Conservation (phyloP, 2,888 invertebrate species). For the Drosophila basisetae region DNA sequence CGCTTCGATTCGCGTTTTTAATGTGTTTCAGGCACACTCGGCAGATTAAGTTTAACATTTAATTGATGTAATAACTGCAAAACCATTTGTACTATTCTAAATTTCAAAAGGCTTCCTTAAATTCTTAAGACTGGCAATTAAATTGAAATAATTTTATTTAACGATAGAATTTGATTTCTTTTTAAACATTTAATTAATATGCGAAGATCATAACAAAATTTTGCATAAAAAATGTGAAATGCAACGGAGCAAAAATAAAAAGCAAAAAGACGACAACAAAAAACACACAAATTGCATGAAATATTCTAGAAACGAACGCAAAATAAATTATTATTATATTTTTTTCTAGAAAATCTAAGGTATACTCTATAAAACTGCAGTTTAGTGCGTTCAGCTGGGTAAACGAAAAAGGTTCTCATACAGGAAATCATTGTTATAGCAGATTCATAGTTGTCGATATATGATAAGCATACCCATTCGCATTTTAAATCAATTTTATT, state of each 20-base stretch:
- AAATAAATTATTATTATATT: not conserved
- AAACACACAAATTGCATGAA: conserved; percentile 39
- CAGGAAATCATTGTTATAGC: too few species aligned
- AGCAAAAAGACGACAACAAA: conserved; percentile 16
- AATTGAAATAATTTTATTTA: not conserved
- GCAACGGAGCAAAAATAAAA: conserved; percentile 25
- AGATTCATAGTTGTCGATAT: too few species aligned
- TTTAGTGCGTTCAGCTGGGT: not conserved
- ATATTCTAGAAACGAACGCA: conserved; percentile 45
- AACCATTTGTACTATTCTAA: not conserved
- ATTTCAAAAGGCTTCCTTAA: not conserved
- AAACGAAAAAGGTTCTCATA: too few species aligned
- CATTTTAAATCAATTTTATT: too few species aligned
- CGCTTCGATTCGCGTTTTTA: not conserved
- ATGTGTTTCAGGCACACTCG: not conserved
- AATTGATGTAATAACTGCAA: not conserved
- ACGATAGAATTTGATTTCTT: not conserved
- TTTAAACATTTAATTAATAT: not conserved
- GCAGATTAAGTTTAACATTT: not conserved
- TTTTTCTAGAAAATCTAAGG: not conserved
- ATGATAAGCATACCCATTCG: not conserved
- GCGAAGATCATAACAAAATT: conserved; percentile 33
- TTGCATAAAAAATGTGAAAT: conserved; percentile 57
- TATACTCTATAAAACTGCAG: conserved; percentile 23
- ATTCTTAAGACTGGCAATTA: not conserved